Evolutionary conservation across 2,888 invertebrate species (phyloP).

Genomic region (Agonopterix alstromeriana): DNA sequence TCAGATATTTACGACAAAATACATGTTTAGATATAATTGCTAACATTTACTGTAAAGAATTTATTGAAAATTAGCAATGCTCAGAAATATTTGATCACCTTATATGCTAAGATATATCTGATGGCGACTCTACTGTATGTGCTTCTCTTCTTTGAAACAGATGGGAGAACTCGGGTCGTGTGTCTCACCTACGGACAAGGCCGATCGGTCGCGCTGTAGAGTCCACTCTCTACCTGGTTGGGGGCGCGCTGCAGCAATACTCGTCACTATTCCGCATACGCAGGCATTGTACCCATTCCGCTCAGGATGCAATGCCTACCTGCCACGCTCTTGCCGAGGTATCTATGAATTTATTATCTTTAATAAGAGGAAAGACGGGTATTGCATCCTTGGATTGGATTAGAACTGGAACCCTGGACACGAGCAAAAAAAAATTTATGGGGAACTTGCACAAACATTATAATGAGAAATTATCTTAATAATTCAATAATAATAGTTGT

Average conservation of each 20-base stretch:
- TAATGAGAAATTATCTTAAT: no score
- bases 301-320: constrained; percentile 41
- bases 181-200: constrained; percentile 45
- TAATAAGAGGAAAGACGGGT: not conserved
- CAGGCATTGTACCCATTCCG: constrained; percentile 26
- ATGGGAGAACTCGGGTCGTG: constrained; percentile 78
- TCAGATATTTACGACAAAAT: no score
- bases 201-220: constrained; percentile 53
- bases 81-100: no score
- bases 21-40: no score
- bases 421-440: no score
- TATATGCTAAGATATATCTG: no score
- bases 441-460: no score
- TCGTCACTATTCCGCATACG: constrained; percentile 37
- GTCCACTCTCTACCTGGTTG: constrained; percentile 36
- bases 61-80: no score
- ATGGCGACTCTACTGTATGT: not conserved
- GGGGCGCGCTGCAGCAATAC: constrained; percentile 36
- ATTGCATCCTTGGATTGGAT: no score
- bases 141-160: constrained; percentile 32
- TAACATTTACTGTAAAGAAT: no score
- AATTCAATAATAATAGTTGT: no score
- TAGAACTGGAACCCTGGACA: no score
- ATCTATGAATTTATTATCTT: constrained; percentile 8
- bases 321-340: constrained; percentile 65